Conservation (phyloP, 2,888 invertebrate species). For the Fragum sueziense region DNA sequence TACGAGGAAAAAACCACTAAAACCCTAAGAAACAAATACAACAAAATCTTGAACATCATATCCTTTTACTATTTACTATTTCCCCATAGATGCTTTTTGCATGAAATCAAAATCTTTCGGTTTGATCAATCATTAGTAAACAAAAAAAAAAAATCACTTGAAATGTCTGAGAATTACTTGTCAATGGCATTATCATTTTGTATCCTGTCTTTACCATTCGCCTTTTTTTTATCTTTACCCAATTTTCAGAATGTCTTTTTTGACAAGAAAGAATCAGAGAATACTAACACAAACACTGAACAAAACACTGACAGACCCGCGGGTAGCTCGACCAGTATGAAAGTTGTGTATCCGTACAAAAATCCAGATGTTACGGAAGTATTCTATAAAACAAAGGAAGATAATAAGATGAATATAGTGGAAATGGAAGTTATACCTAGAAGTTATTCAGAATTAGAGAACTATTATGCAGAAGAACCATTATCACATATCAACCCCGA, state of each 20-base stretch:
- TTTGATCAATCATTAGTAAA: too few species aligned
- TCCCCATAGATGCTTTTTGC: too few species aligned
- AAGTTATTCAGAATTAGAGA: constrained; percentile 60
- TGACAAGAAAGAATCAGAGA: neutral
- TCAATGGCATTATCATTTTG: neutral
- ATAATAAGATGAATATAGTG: constrained; percentile 29
- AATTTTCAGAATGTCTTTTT: neutral
- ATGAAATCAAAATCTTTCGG: too few species aligned
- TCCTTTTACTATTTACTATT: too few species aligned
- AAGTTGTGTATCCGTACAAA: constrained; percentile 46
- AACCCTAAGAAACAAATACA: too few species aligned
- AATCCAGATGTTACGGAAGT: constrained; percentile 50
- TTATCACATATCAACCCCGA: constrained; percentile 57
- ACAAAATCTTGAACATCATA: too few species aligned
- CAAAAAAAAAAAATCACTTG: neutral
- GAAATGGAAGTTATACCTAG: constrained; percentile 60
- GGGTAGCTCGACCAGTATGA: constrained; percentile 5
- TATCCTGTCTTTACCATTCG: neutral
- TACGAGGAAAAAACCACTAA: too few species aligned
- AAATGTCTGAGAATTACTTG: neutral
- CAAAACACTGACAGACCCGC: neutral
- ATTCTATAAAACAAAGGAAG: constrained; percentile 39
- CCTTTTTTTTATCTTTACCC: constrained; percentile 12
- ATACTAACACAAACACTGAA: constrained; percentile 13
- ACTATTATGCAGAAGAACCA: constrained; percentile 64